These are phyloP conservation scores for Hirundo rustica DNA, from an alignment of 2,797 vertebrate species.

Conservation along the genomic window DNA sequence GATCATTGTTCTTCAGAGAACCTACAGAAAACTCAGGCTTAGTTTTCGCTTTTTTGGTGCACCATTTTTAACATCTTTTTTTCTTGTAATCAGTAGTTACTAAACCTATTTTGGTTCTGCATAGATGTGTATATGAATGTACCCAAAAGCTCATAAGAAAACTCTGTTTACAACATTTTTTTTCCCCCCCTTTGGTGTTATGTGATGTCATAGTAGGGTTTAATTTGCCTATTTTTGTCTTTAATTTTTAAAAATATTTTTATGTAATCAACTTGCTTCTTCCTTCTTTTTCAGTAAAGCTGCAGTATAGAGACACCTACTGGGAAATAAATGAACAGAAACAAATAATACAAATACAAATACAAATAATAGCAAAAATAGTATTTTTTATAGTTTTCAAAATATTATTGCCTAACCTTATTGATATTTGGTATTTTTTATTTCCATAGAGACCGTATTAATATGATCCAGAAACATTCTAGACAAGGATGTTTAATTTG, in stretches of 20 bases:
- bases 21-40: not conserved
- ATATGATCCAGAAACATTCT: not conserved
- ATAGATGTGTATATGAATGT: not conserved
- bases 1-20: not conserved
- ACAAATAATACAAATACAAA: constrained; percentile 56
- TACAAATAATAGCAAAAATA: not conserved
- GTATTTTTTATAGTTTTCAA: not conserved
- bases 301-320: constrained; percentile 81
- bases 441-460: not conserved
- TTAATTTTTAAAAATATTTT: not conserved
- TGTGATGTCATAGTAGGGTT: not conserved
- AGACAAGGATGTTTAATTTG: not conserved
- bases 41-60: not conserved
- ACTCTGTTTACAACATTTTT: not conserved
- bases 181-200: not conserved
- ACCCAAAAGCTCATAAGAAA: not conserved
- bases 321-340: constrained; percentile 79
- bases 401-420: not conserved
- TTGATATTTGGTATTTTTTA: not conserved
- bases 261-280: constrained; percentile 53
- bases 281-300: constrained; percentile 69
- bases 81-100: not conserved
- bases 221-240: not conserved
- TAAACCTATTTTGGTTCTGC: not conserved
- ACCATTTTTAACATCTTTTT: not conserved